Base-by-base conservation (phyloP, 2,888 invertebrate genomes). In the Tipula confusa region DNA sequence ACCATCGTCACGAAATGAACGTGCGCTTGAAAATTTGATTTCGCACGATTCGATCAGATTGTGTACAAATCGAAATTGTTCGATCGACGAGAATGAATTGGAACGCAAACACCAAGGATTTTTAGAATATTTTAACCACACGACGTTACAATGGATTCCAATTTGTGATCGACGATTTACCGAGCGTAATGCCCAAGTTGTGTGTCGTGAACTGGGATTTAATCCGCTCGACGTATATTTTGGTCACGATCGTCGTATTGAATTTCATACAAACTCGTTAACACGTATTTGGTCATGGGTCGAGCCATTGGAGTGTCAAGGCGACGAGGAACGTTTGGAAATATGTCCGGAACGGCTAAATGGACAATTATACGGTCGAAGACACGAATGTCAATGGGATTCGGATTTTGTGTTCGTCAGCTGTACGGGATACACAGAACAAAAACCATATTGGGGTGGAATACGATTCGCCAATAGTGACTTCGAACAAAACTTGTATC, bases 131-230 rank as follows among this genome's bases (percentile, higher is more conserved):
- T 99, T 96, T 88, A 99, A 99, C 87, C 93, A 92, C 86, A 99
- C 99, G 1, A 98, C 98, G 0, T 91, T 97, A 18, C 98, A 98
- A 87, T 98, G 98, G 97, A 96, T 98, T 38, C 97, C 99, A 0
- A 94, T 98, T 90, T 99, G 99, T 89, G 99, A 99, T 89, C 93
- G 93, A 80, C 92, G 97, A 84, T 99, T 99, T 88, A 98, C 98
- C 0, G 97, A 98, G 88, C 92, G 98, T 86, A 99, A 98, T 88
- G 98, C 98, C 3, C 95, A 98, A 91, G 98, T 99, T 0, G 97
- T 98, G 0, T 99, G 99, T 87, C 92, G 97, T 28, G 97, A 98
- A 88, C 90, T 99, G 80, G 98, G 98, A 7, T 95, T 94, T 87
- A 96, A 97, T 88, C 93, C 96, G 0, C 92, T 97, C 31, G 97